Percentiles rank a stretch among this genome's conserved stretches.
Evolutionary conservation across 2,888 invertebrate species (phyloP).

Genomic region (Augochlorella aurata): DNA sequence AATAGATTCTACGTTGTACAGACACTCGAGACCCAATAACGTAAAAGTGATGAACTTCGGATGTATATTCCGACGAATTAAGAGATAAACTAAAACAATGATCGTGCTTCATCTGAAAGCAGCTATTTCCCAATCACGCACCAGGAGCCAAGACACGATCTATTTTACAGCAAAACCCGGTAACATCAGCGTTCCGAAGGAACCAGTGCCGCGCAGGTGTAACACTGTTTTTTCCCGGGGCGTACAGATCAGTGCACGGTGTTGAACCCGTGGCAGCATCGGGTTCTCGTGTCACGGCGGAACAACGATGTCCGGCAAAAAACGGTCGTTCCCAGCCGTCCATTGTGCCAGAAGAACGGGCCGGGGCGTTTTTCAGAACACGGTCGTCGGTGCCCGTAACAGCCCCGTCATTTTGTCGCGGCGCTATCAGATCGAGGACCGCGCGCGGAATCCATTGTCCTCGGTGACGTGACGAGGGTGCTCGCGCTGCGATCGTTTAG

Average conservation of each 20-base stretch:
- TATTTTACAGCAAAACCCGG: background rate
- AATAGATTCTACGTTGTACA: no score
- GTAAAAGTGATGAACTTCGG: no score
- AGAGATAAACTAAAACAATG: no score
- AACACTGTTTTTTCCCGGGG: background rate
- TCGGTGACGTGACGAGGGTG: constrained; percentile 2
- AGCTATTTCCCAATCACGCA: no score
- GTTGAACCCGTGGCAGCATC: constrained; percentile 13
- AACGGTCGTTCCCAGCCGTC: constrained; percentile 42
- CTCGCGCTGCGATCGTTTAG: constrained; percentile 44
- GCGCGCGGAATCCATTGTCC: constrained; percentile 39
- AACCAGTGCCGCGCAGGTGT: background rate
- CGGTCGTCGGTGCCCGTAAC: constrained; percentile 29
- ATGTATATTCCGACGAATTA: no score
- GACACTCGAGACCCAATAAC: no score
- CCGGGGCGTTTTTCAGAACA: constrained; percentile 39
- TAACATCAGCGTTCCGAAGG: background rate
- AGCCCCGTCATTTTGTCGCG: constrained; percentile 47
- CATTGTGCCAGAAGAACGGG: constrained; percentile 37
- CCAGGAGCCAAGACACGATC: background rate
- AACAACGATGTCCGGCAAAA: constrained; percentile 20
- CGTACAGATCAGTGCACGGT: constrained; percentile 4
- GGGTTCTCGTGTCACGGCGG: constrained; percentile 9
- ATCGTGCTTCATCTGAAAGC: no score
- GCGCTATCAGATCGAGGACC: constrained; percentile 37